Evolutionary conservation across 2,888 invertebrate species (phyloP).

Genomic region (Drosophila barbarae): DNA sequence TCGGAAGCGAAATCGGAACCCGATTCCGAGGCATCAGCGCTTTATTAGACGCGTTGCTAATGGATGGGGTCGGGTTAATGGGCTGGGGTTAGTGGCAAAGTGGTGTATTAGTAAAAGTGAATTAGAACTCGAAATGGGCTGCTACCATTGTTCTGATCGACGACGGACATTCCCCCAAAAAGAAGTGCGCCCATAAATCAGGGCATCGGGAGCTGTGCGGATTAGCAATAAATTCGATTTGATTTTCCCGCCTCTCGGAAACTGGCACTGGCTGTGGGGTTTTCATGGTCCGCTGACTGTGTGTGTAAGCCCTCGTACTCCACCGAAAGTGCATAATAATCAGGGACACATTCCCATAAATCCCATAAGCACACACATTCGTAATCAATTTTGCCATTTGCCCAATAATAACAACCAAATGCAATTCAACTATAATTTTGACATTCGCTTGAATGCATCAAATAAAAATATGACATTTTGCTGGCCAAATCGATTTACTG

Average conservation of each 20-base stretch:
- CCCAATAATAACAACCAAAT: constrained; percentile 30
- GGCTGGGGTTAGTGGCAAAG: constrained; percentile 28
- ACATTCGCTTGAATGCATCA: constrained; percentile 11
- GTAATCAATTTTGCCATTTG: constrained; percentile 39
- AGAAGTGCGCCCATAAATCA: constrained; percentile 34
- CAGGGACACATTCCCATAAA: constrained; percentile 22
- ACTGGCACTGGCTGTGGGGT: background rate
- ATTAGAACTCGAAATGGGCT: constrained; percentile 23
- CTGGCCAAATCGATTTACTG: constrained; percentile 1
- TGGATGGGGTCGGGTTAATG: constrained; percentile 44
- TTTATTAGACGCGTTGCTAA: constrained; percentile 42
- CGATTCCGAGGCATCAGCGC: constrained; percentile 21
- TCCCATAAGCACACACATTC: constrained; percentile 25
- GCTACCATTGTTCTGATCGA: constrained; percentile 27
- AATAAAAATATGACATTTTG: constrained; percentile 11
- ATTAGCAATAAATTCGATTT: constrained; percentile 39
- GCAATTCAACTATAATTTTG: constrained; percentile 26
- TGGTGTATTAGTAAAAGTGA: constrained; percentile 30
- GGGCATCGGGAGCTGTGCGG: constrained; percentile 11
- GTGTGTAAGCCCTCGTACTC: constrained; percentile 8
- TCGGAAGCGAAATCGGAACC: constrained; percentile 16
- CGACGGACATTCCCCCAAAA: constrained; percentile 4
- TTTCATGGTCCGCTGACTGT: constrained; percentile 20
- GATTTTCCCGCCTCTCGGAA: constrained; percentile 16
- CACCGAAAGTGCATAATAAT: constrained; percentile 28